A percentile compares a stretch with the other conserved stretches of the same genome.
Evolutionary conservation across 2,797 vertebrate species (phyloP).

Genomic region (Halcyon badia): DNA sequence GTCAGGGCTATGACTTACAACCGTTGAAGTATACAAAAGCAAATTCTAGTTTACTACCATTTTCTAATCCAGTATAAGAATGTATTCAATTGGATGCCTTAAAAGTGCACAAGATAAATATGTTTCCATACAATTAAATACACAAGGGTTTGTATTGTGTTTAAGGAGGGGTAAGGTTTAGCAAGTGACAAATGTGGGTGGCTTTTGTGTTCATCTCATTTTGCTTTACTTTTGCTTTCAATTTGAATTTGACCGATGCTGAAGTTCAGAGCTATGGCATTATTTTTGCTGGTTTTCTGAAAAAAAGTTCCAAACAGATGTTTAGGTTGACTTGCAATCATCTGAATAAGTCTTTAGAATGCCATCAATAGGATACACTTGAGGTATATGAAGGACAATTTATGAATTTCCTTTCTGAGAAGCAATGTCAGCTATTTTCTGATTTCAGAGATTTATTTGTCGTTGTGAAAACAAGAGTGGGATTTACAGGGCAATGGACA

Average conservation of each 20-base stretch:
- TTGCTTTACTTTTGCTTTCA: background rate
- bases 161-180: background rate
- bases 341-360: background rate
- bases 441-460: background rate
- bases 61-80: background rate
- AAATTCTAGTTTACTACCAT: background rate
- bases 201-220: background rate
- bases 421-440: background rate
- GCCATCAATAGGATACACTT: background rate
- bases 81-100: background rate
- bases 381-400: background rate
- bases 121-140: background rate
- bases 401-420: background rate
- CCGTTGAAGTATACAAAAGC: background rate
- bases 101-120: background rate
- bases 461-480: background rate
- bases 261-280: background rate
- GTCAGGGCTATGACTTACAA: background rate
- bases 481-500: background rate
- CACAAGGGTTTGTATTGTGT: background rate
- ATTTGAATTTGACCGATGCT: background rate
- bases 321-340: background rate
- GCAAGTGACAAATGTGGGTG: background rate
- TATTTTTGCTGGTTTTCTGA: background rate
- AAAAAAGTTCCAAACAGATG: background rate